phyloP scores from a whole-genome alignment of 2,888 invertebrate genomes.

The Andrena dorsata region DNA sequence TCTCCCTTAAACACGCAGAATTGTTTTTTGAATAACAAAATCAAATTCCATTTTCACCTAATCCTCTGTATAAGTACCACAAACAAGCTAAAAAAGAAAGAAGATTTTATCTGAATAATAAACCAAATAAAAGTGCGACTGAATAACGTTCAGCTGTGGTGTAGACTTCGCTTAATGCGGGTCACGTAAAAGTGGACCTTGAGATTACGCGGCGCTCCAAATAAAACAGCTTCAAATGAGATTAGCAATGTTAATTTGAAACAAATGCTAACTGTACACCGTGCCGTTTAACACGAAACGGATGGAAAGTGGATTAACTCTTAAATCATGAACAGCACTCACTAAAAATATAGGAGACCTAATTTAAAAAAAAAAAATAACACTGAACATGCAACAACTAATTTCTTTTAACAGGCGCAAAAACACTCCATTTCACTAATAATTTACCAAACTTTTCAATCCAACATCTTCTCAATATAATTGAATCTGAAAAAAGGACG shows the following conservation, averaged over 20 bases:
- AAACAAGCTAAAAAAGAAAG: no score
- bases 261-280: background rate
- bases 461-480: no score
- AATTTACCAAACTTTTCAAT: no score
- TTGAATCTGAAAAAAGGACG: no score
- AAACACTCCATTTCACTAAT: no score
- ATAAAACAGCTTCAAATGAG: background rate
- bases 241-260: constrained; percentile 17
- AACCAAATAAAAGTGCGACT: background rate
- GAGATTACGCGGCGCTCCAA: background rate
- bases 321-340: background rate
- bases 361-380: background rate
- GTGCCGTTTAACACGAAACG: background rate
- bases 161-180: background rate
- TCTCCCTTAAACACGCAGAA: no score
- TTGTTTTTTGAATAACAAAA: no score
- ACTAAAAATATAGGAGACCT: background rate
- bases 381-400: no score
- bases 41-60: no score
- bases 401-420: no score
- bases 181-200: background rate
- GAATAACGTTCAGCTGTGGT: background rate
- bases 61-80: no score
- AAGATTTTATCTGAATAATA: background rate
- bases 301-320: no score